These are phyloP conservation scores for Taeniopygia guttata DNA, from an alignment of 2,797 vertebrate genomes.

Conservation along the genomic window DNA sequence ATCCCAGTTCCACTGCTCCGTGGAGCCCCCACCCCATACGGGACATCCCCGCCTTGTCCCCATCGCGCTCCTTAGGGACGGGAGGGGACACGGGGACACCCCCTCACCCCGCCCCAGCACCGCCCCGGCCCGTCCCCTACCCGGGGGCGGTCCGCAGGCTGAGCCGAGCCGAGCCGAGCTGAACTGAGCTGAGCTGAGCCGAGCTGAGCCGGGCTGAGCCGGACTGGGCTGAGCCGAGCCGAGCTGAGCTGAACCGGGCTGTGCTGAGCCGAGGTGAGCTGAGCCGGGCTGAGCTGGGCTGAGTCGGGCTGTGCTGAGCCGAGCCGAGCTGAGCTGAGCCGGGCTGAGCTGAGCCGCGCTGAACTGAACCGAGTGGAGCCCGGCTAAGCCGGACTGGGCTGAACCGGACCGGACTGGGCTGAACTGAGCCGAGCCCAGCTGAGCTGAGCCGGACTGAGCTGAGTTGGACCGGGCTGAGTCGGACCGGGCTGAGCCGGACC, in stretches of 20 bases:
- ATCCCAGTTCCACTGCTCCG: background rate
- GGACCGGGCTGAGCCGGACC: background rate
- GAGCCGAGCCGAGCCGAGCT: background rate
- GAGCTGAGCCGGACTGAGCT: background rate
- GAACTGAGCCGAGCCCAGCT: background rate
- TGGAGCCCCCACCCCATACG: no score
- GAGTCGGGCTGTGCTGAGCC: background rate
- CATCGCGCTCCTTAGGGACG: background rate
- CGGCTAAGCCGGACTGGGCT: background rate
- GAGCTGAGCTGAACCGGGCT: background rate
- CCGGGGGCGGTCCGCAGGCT: slow-evolving; percentile 75
- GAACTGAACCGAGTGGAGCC: background rate
- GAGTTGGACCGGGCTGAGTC: no score
- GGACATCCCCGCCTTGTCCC: background rate
- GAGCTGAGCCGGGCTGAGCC: no score
- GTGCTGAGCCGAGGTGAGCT: rapidly evolving
- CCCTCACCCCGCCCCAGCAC: background rate
- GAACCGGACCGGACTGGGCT: no score
- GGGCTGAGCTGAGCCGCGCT: background rate
- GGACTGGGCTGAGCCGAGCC: background rate
- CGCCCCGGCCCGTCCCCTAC: background rate
- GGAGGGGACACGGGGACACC: background rate
- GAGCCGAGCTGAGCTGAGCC: background rate
- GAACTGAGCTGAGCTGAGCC: background rate
- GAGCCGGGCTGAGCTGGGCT: no score